Evolutionary conservation across 1,140 invertebrate genomes (phyloP), one percentile per base, ranked within the genome.

Genomic region (Drosophila ananassae): DNA sequence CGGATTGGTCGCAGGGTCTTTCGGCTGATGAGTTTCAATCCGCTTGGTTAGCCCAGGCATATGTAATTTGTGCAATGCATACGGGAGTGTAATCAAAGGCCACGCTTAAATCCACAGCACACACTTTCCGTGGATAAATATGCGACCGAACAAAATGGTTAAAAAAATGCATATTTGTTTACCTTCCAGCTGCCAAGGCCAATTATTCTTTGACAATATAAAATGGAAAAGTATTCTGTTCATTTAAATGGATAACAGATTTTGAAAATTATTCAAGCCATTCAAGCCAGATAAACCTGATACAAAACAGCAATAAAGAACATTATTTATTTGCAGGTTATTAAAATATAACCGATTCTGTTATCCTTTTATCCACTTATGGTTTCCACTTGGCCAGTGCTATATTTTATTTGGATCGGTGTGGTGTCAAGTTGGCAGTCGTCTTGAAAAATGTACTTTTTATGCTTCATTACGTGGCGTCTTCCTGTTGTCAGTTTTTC

Each of bases 401-500:
- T 53, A 10, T 30, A 7, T 56, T 17, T 52, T 63, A 58, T 46
- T 78, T 17, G 57, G 25, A 58, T 53, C 44, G 63, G 53, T 55
- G 48, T 44, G 59, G 46, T 39, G 24, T 32, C 72, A 56, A 67
- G 59, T 82, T 79, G 55, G 63, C 74, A 81, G 83, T 87, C 74
- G 66, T 73, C 78, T 61, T 79, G 79, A 87, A 87, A 87, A 87
- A 87, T 87, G 83, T 89, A 44, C 69, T 79, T 82, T 89, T 87
- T 87, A 89, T 89, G 83, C 82, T 82, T 87, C 83, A 87, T 87
- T 89, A 87, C 79, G 75, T 79, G 71, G 83, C 83, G 62, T 82
- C 78, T 87, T 87, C 83, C 83, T 82, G 82, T 82, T 87, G 82
- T 87, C 82, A 87, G 75, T 87, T 87, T 87, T 89, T 89, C 78